Evolutionary conservation across 2,888 invertebrate genomes (phyloP).

Genomic region (Tanypteryx hageni): DNA sequence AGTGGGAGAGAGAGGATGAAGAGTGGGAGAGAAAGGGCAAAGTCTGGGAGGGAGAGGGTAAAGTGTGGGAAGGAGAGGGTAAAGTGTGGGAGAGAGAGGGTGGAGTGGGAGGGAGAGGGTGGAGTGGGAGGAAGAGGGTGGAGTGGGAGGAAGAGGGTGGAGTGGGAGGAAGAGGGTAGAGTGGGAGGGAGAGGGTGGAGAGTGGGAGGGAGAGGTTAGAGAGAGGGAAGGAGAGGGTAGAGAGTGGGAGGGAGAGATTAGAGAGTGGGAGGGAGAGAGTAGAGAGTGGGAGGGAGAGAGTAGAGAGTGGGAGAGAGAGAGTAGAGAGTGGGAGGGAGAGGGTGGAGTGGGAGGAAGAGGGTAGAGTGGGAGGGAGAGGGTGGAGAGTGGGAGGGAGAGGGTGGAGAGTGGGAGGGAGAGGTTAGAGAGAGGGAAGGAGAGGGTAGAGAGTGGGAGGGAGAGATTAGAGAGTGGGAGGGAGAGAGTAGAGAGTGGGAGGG

Average conservation of each 20-base stretch:
- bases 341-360: background rate
- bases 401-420: background rate
- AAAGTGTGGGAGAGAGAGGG: background rate
- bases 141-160: background rate
- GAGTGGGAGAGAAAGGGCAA: background rate
- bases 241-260: too few species aligned
- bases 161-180: too few species aligned
- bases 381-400: too few species aligned
- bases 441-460: too few species aligned
- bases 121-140: background rate
- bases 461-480: background rate
- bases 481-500: background rate
- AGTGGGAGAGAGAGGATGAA: background rate
- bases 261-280: background rate
- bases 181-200: too few species aligned
- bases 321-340: too few species aligned
- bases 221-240: background rate
- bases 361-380: too few species aligned
- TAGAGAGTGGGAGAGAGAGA: background rate
- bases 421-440: too few species aligned
- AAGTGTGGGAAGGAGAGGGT: too few species aligned
- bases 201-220: background rate
- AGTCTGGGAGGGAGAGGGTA: background rate
- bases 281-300: background rate
- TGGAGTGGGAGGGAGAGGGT: background rate